These are phyloP conservation scores for Pygoscelis antarcticus DNA, from an alignment of 2,113 vertebrate species.

Conservation along the genomic window DNA sequence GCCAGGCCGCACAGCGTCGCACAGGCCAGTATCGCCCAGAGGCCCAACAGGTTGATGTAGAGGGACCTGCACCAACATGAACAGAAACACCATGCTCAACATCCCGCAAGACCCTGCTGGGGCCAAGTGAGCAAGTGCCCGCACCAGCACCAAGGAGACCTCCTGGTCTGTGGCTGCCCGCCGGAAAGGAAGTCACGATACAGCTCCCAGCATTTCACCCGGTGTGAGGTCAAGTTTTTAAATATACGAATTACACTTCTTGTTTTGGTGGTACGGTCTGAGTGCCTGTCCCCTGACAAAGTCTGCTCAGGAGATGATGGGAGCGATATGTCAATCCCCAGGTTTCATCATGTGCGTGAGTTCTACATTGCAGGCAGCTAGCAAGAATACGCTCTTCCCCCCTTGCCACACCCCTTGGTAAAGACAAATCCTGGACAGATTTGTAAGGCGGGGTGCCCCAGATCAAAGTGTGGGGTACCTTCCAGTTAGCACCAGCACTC, in stretches of 20 bases:
- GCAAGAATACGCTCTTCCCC: neutral
- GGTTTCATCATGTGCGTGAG: accelerated
- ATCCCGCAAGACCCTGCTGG: accelerated
- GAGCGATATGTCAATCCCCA: accelerated
- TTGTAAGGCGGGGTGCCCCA: neutral
- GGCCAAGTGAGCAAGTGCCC: accelerated
- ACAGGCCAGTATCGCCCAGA: constrained; percentile 83
- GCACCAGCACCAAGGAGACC: accelerated
- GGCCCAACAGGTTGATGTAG: constrained; percentile 89
- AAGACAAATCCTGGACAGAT: neutral
- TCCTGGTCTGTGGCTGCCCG: accelerated
- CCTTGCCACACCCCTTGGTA: neutral
- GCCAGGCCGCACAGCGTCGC: constrained; percentile 84
- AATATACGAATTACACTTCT: neutral
- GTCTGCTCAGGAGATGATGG: neutral
- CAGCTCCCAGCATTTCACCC: neutral
- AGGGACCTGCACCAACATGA: constrained; percentile 78
- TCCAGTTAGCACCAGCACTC: neutral
- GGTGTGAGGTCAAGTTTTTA: neutral
- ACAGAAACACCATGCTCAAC: neutral
- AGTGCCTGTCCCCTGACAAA: neutral
- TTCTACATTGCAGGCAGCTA: neutral
- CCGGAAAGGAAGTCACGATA: accelerated
- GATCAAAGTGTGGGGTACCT: neutral
- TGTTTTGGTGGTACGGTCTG: neutral